Conservation (phyloP, 2,888 invertebrate species). For the Horisme vitalbata region DNA sequence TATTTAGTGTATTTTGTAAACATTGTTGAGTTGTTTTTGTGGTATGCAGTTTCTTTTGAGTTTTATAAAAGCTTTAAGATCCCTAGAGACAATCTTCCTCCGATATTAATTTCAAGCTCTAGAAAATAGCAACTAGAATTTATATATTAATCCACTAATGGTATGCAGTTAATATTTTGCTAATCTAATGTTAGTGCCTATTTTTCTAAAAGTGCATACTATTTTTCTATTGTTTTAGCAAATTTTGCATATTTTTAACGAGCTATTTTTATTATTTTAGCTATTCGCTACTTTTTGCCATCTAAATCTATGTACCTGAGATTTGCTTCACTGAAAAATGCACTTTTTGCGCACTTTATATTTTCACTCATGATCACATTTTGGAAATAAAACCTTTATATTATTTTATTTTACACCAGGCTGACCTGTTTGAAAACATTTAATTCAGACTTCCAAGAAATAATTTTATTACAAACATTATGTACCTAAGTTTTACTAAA, state of each 20-base stretch:
- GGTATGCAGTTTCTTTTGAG: slow-evolving; percentile 1
- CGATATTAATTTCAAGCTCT: slow-evolving; percentile 1
- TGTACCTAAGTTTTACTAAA: too few relatives aligned
- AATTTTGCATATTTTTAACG: not conserved
- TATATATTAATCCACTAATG: slow-evolving; percentile 3
- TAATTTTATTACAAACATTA: too few relatives aligned
- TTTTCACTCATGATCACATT: too few relatives aligned
- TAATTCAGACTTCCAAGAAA: too few relatives aligned
- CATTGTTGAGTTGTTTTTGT: not conserved
- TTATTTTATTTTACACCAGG: too few relatives aligned
- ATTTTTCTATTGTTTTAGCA: slow-evolving; percentile 10
- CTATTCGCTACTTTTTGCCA: slow-evolving; percentile 13
- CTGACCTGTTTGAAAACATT: too few relatives aligned
- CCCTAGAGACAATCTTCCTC: not conserved
- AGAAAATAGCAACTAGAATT: slow-evolving; percentile 1
- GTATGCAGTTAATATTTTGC: slow-evolving; percentile 1
- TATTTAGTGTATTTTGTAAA: slow-evolving; percentile 2
- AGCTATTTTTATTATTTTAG: slow-evolving; percentile 1
- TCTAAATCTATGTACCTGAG: slow-evolving; percentile 17
- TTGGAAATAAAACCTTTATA: too few relatives aligned
- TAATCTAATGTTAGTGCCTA: slow-evolving; percentile 7
- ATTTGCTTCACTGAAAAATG: slow-evolving; percentile 10
- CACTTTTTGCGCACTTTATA: slow-evolving; percentile 5
- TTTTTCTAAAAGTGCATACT: slow-evolving; percentile 16
- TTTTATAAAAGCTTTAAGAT: slow-evolving; percentile 1